Percentiles rank a stretch among this genome's conserved stretches.
phyloP scores from a whole-genome alignment of 2,888 invertebrate species.

The Macrophya alboannulata region DNA sequence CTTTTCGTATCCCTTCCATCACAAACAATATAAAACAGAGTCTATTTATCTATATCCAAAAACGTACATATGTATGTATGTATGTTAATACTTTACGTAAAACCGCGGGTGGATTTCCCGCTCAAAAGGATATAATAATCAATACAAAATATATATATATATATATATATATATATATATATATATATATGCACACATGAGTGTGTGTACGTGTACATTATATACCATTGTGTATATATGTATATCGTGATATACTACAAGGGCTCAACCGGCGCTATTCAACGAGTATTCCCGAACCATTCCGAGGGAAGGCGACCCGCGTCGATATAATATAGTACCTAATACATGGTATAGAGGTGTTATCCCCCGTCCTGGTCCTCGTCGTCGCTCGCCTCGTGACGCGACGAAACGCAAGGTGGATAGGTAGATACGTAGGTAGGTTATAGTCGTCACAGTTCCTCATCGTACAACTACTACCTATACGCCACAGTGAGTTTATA shows the following conservation, averaged over 20 bases:
- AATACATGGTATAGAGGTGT: constrained; percentile 14
- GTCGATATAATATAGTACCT: constrained; percentile 65
- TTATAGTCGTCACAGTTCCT: background rate
- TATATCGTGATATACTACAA: background rate
- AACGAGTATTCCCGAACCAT: constrained; percentile 60
- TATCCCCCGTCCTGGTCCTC: background rate
- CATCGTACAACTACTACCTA: background rate
- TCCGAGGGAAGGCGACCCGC: constrained; percentile 58
- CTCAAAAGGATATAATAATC: constrained; percentile 39
- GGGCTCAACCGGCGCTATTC: constrained; percentile 7
- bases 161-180: background rate
- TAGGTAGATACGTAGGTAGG: background rate
- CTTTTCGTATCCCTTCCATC: background rate
- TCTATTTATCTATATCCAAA: background rate
- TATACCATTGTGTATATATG: background rate
- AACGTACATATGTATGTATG: background rate
- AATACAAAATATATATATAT: background rate
- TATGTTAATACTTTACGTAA: background rate
- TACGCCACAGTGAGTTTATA: background rate
- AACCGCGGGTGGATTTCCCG: constrained; percentile 20
- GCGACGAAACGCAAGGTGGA: constrained; percentile 1
- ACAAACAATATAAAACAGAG: background rate
- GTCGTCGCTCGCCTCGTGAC: constrained; percentile 61
- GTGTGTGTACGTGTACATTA: background rate
- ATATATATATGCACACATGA: background rate